phyloP scores from a whole-genome alignment of 2,113 vertebrate genomes.

The Abramis brama region DNA sequence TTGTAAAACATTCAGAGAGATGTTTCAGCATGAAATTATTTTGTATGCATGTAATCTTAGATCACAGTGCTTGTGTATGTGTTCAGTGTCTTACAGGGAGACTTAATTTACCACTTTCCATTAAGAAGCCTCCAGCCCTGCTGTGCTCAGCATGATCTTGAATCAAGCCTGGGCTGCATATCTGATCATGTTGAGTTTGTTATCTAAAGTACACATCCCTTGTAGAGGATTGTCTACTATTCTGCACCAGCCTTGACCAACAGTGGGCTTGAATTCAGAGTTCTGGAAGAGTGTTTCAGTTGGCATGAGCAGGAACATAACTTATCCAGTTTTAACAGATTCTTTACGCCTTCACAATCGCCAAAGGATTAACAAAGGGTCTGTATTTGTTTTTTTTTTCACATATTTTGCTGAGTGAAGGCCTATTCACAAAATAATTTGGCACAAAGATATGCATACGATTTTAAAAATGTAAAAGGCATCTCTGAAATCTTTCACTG shows the following conservation, averaged over 20 bases:
- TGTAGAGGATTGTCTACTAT: neutral
- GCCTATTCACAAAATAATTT: neutral
- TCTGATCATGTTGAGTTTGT: constrained; percentile 12
- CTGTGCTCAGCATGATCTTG: constrained; percentile 40
- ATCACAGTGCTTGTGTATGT: constrained; percentile 30
- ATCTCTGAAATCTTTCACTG: neutral
- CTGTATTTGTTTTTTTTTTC: neutral
- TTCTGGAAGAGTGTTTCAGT: neutral
- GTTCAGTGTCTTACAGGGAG: neutral
- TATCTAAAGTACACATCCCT: neutral
- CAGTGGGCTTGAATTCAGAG: neutral
- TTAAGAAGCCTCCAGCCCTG: constrained; percentile 31
- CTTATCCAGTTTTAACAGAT: constrained; percentile 13
- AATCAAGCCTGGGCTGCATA: constrained; percentile 11
- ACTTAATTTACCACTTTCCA: constrained; percentile 38
- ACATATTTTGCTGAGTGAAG: neutral
- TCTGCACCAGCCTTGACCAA: constrained; percentile 14
- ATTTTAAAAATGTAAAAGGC: neutral
- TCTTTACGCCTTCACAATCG: neutral
- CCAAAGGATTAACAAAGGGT: neutral
- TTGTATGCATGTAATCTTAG: constrained; percentile 24
- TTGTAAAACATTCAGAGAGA: neutral
- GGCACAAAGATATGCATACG: neutral
- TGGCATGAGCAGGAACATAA: neutral
- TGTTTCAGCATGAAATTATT: neutral